Percentiles rank a stretch among this genome's conserved stretches.
Conservation (phyloP, 1,140 invertebrate genomes). For the Drosophila fuyamai region DNA sequence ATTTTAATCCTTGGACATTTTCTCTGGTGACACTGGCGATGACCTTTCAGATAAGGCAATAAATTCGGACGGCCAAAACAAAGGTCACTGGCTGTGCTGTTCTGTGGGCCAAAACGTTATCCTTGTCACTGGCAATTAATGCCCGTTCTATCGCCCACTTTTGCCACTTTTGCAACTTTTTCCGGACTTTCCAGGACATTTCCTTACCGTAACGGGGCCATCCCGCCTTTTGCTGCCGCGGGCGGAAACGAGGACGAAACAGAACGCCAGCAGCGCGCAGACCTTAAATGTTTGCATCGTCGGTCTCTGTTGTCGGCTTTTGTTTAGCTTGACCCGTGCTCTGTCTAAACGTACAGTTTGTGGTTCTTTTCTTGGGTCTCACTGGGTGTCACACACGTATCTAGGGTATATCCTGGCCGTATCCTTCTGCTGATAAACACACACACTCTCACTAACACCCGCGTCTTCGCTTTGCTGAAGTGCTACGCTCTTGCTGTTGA, state of each 20-base stretch:
- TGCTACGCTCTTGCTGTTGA: slow-evolving; percentile 66
- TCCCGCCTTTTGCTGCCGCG: slow-evolving; percentile 50
- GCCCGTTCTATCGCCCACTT: slow-evolving; percentile 12
- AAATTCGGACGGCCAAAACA: slow-evolving; percentile 20
- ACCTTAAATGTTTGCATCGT: slow-evolving; percentile 64
- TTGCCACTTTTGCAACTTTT: slow-evolving; percentile 4
- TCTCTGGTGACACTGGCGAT: slow-evolving; percentile 3
- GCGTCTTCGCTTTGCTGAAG: slow-evolving; percentile 64
- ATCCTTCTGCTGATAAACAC: slow-evolving; percentile 44
- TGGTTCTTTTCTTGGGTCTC: slow-evolving; percentile 13
- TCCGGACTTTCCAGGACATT: slow-evolving; percentile 4
- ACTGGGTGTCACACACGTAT: slow-evolving; percentile 33
- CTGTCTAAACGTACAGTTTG: neutral
- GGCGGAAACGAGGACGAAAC: slow-evolving; percentile 56
- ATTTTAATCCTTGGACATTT: slow-evolving; percentile 2
- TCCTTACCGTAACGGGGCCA: slow-evolving; percentile 61
- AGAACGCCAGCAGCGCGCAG: slow-evolving; percentile 56
- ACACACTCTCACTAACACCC: slow-evolving; percentile 53
- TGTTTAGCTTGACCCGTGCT: slow-evolving; percentile 7
- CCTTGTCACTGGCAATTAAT: slow-evolving; percentile 48
- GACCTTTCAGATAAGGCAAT: slow-evolving; percentile 27
- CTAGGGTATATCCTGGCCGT: slow-evolving; percentile 53
- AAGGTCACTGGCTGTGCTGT: neutral
- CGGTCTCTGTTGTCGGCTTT: slow-evolving; percentile 15
- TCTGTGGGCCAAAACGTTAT: slow-evolving; percentile 15